A percentile compares a stretch with the other conserved stretches of the same genome.
phyloP scores from a whole-genome alignment of 2,888 invertebrate species.

The Lomographa bimaculata region DNA sequence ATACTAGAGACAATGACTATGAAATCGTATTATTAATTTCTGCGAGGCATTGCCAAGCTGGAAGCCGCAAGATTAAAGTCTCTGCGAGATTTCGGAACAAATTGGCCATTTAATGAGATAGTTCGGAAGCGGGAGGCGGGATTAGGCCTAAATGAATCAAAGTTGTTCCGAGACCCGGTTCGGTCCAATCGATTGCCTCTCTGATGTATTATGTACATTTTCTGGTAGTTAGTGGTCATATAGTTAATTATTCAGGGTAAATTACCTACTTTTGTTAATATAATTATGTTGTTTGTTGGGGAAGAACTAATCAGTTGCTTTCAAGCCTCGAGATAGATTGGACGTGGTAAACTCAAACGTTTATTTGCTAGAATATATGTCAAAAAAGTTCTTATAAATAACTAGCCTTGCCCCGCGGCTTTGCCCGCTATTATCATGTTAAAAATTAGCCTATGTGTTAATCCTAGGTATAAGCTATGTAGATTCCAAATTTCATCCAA shows the following conservation, averaged over 20 bases:
- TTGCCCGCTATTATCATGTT: too few relatives aligned
- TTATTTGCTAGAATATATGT: too few relatives aligned
- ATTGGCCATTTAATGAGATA: slow-evolving; percentile 77
- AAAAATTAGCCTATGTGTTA: too few relatives aligned
- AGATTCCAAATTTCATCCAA: too few relatives aligned
- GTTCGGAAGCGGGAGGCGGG: slow-evolving; percentile 58
- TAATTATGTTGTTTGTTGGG: too few relatives aligned
- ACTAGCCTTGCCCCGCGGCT: too few relatives aligned
- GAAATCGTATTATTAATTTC: slow-evolving; percentile 24
- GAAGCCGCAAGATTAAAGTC: slow-evolving; percentile 66
- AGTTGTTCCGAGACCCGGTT: slow-evolving; percentile 47
- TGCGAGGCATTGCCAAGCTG: slow-evolving; percentile 31
- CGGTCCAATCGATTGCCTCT: slow-evolving; percentile 53
- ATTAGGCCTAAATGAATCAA: slow-evolving; percentile 73
- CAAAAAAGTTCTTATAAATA: too few relatives aligned
- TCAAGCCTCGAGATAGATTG: slow-evolving; percentile 1
- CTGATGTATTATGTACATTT: slow-evolving; percentile 41
- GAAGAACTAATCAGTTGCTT: too few relatives aligned
- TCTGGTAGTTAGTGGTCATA: slow-evolving; percentile 33
- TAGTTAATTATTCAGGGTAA: slow-evolving; percentile 32
- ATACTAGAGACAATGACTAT: too few relatives aligned
- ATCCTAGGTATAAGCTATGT: too few relatives aligned
- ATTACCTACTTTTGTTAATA: slow-evolving; percentile 27
- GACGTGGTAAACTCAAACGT: too few relatives aligned
- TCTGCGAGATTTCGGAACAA: slow-evolving; percentile 66